Conservation (phyloP, 2,113 vertebrate species). For the Ailuropoda melanoleuca region DNA sequence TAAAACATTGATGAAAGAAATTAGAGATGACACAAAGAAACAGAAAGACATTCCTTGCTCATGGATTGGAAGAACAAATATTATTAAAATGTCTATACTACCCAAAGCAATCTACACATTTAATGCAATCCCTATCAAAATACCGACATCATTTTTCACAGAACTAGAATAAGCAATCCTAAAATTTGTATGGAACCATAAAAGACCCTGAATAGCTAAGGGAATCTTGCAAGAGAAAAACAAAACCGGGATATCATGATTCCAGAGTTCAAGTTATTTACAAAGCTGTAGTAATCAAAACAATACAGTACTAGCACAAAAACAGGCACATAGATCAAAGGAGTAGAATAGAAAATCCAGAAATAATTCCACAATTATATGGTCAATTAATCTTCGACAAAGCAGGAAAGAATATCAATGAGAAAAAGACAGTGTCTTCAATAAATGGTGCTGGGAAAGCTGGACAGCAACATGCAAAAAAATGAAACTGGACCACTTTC, state of each 20-base stretch:
- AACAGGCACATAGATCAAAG: background rate
- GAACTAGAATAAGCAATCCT: background rate
- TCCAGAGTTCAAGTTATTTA: background rate
- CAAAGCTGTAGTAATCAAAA: background rate
- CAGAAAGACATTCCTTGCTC: background rate
- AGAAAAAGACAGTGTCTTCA: background rate
- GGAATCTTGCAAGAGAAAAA: background rate
- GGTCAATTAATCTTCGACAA: background rate
- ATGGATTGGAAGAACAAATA: background rate
- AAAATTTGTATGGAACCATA: background rate
- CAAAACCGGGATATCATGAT: background rate
- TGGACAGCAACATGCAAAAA: background rate
- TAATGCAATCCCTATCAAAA: background rate
- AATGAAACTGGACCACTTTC: background rate
- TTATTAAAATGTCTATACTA: background rate
- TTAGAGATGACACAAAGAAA: background rate
- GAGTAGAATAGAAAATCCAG: background rate
- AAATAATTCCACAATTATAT: background rate
- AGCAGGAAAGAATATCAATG: background rate
- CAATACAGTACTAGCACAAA: background rate
- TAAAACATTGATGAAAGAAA: background rate
- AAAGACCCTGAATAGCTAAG: background rate
- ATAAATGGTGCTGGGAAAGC: background rate
- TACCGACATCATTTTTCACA: background rate
- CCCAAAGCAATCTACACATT: background rate